A percentile compares a stretch with the other conserved stretches of the same genome.
Conservation (phyloP, 1,140 invertebrate genomes). For the Odontomachus brunneus region DNA sequence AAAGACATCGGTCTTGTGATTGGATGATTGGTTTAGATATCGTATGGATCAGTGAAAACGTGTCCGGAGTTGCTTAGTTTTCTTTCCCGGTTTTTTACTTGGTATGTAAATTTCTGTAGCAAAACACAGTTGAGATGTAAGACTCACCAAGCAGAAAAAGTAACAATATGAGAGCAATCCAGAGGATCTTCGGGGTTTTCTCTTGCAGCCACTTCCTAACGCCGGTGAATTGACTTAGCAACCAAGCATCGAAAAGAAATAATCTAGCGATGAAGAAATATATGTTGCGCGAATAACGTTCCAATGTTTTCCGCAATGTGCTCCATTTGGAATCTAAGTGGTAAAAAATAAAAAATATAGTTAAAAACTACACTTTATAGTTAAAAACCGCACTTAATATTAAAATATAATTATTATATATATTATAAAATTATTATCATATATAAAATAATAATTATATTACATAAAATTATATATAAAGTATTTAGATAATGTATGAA, state of each 20-base stretch:
- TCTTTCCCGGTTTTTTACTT: constrained; percentile 5
- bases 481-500: too few species aligned
- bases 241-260: constrained; percentile 81
- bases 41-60: constrained; percentile 49
- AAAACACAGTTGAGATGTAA: constrained; percentile 1
- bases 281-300: constrained; percentile 73
- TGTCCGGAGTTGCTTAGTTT: constrained; percentile 23
- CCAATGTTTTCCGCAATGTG: constrained; percentile 65
- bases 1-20: constrained; percentile 51
- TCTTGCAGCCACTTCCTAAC: constrained; percentile 70
- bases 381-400: too few species aligned
- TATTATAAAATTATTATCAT: not conserved
- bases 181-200: constrained; percentile 74
- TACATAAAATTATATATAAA: not conserved
- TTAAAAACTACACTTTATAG: too few species aligned
- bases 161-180: constrained; percentile 78
- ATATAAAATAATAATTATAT: constrained; percentile 8
- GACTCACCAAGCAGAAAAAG: constrained; percentile 80
- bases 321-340: constrained; percentile 78
- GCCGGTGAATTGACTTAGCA: constrained; percentile 77
- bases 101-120: too few species aligned
- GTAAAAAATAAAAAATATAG: constrained; percentile 34
- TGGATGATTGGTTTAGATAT: constrained; percentile 26
- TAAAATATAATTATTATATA: constrained; percentile 16
- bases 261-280: constrained; percentile 79